Evolutionary conservation across 2,888 invertebrate species (phyloP).

Genomic region (Rhagophthalmus giganteus): DNA sequence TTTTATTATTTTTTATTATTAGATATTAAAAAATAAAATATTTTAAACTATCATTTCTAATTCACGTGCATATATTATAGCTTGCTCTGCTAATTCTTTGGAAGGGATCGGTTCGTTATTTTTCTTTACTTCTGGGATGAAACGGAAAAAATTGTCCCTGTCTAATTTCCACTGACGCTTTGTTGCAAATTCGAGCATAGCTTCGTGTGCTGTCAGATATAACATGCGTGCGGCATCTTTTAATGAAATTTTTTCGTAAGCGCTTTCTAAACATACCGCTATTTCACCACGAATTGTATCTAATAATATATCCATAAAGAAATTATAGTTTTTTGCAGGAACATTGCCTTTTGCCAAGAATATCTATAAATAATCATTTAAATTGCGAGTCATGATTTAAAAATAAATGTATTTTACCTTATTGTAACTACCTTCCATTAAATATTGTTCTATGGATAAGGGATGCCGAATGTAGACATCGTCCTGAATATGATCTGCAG

Average conservation of each 20-base stretch:
- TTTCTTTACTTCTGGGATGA: conserved; percentile 75
- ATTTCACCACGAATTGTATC: conserved; percentile 97
- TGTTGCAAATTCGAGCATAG: conserved; percentile 79
- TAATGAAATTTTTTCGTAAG: conserved; percentile 86
- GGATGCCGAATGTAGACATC: conserved; percentile 95
- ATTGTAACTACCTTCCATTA: conserved; percentile 99
- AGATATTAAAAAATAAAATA: conserved; percentile 12
- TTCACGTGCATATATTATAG: conserved; percentile 95
- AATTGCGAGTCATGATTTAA: too few species aligned
- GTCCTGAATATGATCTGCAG: conserved; percentile 86
- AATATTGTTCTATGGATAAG: conserved; percentile 92
- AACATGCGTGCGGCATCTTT: conserved; percentile 88
- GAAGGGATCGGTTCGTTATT: conserved; percentile 83
- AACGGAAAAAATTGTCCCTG: conserved; percentile 79
- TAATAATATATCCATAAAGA: conserved; percentile 94
- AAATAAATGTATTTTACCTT: too few species aligned
- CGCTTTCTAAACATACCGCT: conserved; percentile 94
- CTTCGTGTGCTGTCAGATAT: conserved; percentile 77
- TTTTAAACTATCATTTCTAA: conserved; percentile 97
- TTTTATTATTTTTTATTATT: too few species aligned
- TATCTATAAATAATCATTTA: conserved; percentile 64
- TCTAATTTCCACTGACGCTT: conserved; percentile 81
- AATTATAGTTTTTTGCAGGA: conserved; percentile 92
- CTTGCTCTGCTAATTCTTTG: conserved; percentile 86
- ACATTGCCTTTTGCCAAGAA: conserved; percentile 93